A percentile compares a stretch with the other conserved stretches of the same genome.
Evolutionary conservation across 2,888 invertebrate genomes (phyloP).

Genomic region (Mythimna albipuncta): DNA sequence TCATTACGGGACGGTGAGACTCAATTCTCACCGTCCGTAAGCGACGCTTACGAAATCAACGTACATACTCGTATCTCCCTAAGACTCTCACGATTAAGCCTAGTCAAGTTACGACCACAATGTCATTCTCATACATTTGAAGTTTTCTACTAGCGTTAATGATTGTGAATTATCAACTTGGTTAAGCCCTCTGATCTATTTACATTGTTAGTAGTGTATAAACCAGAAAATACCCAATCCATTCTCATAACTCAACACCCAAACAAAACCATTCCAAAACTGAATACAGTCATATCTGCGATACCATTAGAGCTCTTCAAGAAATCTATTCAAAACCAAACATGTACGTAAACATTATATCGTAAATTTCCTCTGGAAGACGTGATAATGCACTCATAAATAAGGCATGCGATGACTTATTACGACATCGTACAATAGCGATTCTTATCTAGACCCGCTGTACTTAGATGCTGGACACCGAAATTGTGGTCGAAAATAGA

Average conservation of each 20-base stretch:
- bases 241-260: slow-evolving; percentile 30
- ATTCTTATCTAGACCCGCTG: slow-evolving; percentile 64
- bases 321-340: slow-evolving; percentile 61
- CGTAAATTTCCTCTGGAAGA: slow-evolving; percentile 62
- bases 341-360: slow-evolving; percentile 59
- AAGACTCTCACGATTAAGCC: too few relatives aligned
- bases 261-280: slow-evolving; percentile 41
- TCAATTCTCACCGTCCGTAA: too few relatives aligned
- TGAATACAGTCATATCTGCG: slow-evolving; percentile 33
- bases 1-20: too few relatives aligned
- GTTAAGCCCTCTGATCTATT: too few relatives aligned
- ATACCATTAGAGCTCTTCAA: slow-evolving; percentile 39
- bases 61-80: too few relatives aligned
- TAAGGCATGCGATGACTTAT: slow-evolving; percentile 66
- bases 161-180: too few relatives aligned
- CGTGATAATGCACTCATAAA: slow-evolving; percentile 77
- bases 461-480: slow-evolving; percentile 60
- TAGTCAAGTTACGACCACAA: too few relatives aligned
- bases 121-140: too few relatives aligned
- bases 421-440: slow-evolving; percentile 66
- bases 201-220: too few relatives aligned
- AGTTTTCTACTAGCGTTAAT: too few relatives aligned
- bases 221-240: slow-evolving; percentile 2
- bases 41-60: too few relatives aligned
- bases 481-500: slow-evolving; percentile 62